Base-by-base conservation (phyloP, 2,797 vertebrate species). In the Macropodus opercularis region DNA sequence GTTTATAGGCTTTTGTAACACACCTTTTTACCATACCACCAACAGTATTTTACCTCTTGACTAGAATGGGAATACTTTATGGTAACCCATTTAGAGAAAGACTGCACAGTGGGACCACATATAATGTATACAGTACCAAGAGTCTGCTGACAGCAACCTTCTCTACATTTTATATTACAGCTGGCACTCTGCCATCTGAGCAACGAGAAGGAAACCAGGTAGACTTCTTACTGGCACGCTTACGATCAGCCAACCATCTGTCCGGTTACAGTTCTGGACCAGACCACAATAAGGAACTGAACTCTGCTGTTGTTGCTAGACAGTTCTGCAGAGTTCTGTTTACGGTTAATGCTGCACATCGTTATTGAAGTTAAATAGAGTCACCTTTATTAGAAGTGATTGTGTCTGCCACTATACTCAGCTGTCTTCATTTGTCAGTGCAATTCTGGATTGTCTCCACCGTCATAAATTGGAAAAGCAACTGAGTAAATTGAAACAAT, bases 221-320 rank as follows among this genome's bases (percentile, higher is more conserved):
- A 48, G 31, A 43, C 52, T 27, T 46, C 36, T 72, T 68, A 72
- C 77, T 40, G 62, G 60, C 41, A 72, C 17, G 17, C 38, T 57
- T 69, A 27, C 56, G 66, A 66, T 7, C 46, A 77, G 58, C 35
- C 68, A 55, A 68, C 69, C 74, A 43, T 72, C 44, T 35, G 58
- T 38, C 58, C 47, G 50, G 60, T 57, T 21, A 63, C 6, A 4
- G 18, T 66, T 18, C 19, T n/a, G 7, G 1, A 56, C 47, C 63
- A 35, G 1, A 56, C 47, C 63, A 35, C 23, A 47, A 64, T 47
- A 42, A 63, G 62, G 63, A 81, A 70, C 67, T 26, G 53, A 52
- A 21, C 18, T 14, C 34, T 55, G 11, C 22, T 41, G 46, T 3
- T 71, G 43, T 66, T 62, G 5, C 47, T 36, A 22, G 57, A 63